Evolutionary conservation across 2,797 vertebrate species (phyloP).

Genomic region (Cyprinella venusta): DNA sequence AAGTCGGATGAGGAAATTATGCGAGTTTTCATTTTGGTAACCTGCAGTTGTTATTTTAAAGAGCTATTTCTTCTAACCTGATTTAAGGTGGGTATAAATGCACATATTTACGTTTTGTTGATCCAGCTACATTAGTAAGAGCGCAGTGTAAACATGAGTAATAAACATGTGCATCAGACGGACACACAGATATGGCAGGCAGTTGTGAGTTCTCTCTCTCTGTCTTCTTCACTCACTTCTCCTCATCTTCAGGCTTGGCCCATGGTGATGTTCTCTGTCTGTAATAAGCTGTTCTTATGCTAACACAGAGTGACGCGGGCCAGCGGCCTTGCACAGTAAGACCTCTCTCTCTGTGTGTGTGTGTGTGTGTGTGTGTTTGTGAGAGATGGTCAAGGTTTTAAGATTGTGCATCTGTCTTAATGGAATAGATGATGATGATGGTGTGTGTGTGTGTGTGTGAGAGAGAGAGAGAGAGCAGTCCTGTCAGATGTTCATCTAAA

Average conservation of each 20-base stretch:
- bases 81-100: background rate
- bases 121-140: background rate
- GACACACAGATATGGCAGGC: slow-evolving; percentile 37
- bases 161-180: slow-evolving; percentile 3
- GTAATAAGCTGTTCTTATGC: slow-evolving; percentile 54
- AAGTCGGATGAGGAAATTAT: background rate
- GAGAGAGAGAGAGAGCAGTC: background rate
- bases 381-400: slow-evolving; percentile 11
- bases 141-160: background rate
- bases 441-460: slow-evolving; percentile 5
- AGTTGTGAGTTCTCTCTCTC: slow-evolving; percentile 36
- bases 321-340: slow-evolving; percentile 52
- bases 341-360: slow-evolving; percentile 47
- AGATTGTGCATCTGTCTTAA: slow-evolving; percentile 27
- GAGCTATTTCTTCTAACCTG: background rate
- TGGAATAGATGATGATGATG: background rate
- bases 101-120: background rate
- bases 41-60: background rate
- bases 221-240: slow-evolving; percentile 31
- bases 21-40: background rate
- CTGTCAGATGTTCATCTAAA: slow-evolving; percentile 12
- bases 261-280: slow-evolving; percentile 44
- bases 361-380: slow-evolving; percentile 4
- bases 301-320: slow-evolving; percentile 77
- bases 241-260: slow-evolving; percentile 33